Conservation (phyloP, 2,113 vertebrate species). For the Struthio camelus region DNA sequence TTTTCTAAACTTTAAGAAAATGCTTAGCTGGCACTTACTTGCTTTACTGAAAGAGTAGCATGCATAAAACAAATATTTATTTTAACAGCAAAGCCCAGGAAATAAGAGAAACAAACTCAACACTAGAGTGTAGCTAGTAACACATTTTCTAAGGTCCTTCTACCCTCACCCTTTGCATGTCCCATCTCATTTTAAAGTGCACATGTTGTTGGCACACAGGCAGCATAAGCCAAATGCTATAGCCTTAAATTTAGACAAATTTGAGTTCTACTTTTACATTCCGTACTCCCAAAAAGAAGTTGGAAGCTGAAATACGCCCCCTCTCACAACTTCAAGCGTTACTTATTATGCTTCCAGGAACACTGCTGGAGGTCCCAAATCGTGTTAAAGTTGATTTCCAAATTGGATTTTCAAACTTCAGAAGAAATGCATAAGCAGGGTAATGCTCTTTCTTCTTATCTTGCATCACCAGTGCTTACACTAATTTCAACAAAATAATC, state of each 20-base stretch:
- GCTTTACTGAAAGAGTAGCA: neutral
- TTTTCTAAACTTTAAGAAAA: neutral
- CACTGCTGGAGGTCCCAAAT: conserved; percentile 56
- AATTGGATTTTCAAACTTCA: conserved; percentile 70
- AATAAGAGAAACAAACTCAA: neutral
- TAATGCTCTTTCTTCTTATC: conserved; percentile 70
- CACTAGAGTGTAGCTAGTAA: neutral
- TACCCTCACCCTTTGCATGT: neutral
- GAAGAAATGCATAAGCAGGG: conserved; percentile 51
- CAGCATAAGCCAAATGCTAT: neutral
- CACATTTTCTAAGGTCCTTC: neutral
- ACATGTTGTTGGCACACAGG: neutral
- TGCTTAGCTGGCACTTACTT: neutral
- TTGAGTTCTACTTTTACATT: neutral
- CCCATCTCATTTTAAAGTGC: neutral
- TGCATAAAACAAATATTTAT: neutral
- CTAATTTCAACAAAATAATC: conserved; percentile 73
- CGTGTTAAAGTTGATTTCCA: conserved; percentile 52
- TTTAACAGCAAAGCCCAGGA: neutral
- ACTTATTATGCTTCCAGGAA: conserved; percentile 45
- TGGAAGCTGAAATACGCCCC: neutral
- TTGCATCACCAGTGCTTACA: conserved; percentile 70
- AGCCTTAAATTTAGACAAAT: neutral
- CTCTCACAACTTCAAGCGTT: conserved; percentile 8
- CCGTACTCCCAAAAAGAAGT: neutral